Percentiles rank a stretch among this genome's conserved stretches.
Conservation (phyloP, 1,140 invertebrate genomes). For the Penaeus indicus region DNA sequence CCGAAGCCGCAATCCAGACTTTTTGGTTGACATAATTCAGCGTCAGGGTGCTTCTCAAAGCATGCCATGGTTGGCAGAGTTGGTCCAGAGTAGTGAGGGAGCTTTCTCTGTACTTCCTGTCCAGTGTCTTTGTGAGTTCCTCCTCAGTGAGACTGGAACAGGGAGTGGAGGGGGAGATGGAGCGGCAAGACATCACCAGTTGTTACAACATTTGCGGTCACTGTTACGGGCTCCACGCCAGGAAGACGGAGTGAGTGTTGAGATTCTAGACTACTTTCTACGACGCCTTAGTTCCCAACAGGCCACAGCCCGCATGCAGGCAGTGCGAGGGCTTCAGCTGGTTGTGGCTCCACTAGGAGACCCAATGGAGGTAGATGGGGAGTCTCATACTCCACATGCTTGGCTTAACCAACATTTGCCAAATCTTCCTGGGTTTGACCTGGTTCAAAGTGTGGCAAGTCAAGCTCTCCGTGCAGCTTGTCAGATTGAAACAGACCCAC, state of each 20-base stretch:
- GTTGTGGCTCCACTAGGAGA: conserved; percentile 73
- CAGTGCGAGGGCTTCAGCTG: conserved; percentile 80
- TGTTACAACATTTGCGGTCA: conserved; percentile 81
- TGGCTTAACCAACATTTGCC: conserved; percentile 84
- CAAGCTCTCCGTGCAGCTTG: conserved; percentile 83
- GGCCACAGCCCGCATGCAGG: conserved; percentile 81
- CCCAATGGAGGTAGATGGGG: conserved; percentile 69
- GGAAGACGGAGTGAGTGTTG: conserved; percentile 73
- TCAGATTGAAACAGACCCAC: conserved; percentile 90
- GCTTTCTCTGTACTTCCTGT: conserved; percentile 89
- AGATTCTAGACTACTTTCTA: conserved; percentile 94
- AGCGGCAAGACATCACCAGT: conserved; percentile 82
- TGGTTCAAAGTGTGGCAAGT: conserved; percentile 71
- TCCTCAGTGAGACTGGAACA: conserved; percentile 78
- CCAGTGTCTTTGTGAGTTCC: conserved; percentile 95
- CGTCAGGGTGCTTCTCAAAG: conserved; percentile 82
- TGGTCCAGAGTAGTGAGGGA: conserved; percentile 92
- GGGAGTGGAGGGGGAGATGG: conserved; percentile 71
- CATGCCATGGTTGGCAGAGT: conserved; percentile 96
- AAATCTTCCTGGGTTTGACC: conserved; percentile 68
- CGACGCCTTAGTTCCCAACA: conserved; percentile 87
- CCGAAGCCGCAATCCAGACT: conserved; percentile 89
- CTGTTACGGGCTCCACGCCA: conserved; percentile 73
- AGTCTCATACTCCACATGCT: conserved; percentile 68
- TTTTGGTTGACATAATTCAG: conserved; percentile 93